Evolutionary conservation across 2,888 invertebrate genomes (phyloP).

Genomic region (Allolobophora icterica): DNA sequence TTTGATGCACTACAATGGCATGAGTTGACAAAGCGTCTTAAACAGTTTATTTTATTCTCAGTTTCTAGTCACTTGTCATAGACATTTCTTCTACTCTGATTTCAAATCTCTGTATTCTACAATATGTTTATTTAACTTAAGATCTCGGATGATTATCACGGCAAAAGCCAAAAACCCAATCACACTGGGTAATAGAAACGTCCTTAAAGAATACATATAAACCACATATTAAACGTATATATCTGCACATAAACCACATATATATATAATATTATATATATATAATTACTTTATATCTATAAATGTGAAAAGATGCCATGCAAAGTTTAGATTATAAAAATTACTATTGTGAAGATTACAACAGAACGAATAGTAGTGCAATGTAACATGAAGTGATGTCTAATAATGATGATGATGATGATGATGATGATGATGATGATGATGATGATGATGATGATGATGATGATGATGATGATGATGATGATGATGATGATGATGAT

Average conservation of each 20-base stretch:
- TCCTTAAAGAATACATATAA: neutral
- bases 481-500: too few relatives aligned
- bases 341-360: too few relatives aligned
- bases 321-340: too few relatives aligned
- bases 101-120: neutral
- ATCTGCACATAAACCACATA: too few relatives aligned
- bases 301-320: too few relatives aligned
- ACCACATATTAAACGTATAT: neutral
- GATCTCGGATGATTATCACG: neutral
- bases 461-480: too few relatives aligned
- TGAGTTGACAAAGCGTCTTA: neutral
- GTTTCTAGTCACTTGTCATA: neutral
- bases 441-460: too few relatives aligned
- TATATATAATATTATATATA: too few relatives aligned
- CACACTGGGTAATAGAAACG: neutral
- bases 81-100: neutral
- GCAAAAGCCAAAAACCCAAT: constrained; percentile 14
- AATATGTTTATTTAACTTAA: neutral
- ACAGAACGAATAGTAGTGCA: too few relatives aligned
- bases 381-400: too few relatives aligned
- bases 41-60: neutral
- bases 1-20: neutral
- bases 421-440: too few relatives aligned
- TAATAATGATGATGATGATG: too few relatives aligned
- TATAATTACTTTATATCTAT: neutral